phyloP scores from a whole-genome alignment of 30 jellyfish, hydroid and myxozoan species.

The Haliclystus octoradiatus region DNA sequence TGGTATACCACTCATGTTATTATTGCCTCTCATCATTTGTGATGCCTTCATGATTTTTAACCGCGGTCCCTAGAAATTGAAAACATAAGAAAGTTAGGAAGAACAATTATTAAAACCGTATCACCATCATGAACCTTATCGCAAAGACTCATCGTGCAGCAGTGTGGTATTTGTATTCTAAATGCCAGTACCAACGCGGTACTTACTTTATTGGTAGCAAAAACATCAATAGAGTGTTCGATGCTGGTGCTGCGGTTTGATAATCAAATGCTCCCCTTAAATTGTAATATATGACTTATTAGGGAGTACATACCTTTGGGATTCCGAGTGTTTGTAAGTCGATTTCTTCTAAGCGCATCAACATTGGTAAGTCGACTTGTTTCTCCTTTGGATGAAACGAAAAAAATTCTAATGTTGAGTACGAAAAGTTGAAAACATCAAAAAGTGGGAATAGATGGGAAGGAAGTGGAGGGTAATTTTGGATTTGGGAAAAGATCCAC shows the following conservation, averaged over 20 bases:
- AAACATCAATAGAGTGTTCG: no score
- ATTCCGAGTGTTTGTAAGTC: constrained; percentile 67
- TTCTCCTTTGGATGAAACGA: constrained; percentile 29
- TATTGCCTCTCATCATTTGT: constrained; percentile 47
- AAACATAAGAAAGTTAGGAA: background rate
- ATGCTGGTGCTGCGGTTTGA: no score
- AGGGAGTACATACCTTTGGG: constrained; percentile 88
- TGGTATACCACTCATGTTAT: background rate
- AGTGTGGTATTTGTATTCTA: no score
- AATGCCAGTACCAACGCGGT: no score
- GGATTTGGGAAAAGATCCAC: no score
- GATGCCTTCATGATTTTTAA: constrained; percentile 84
- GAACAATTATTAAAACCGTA: background rate
- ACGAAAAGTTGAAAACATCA: background rate
- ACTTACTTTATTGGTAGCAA: no score
- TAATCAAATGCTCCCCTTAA: no score
- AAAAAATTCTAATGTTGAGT: background rate
- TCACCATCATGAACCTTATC: no score
- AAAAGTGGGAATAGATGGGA: no score
- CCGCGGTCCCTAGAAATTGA: constrained; percentile 83
- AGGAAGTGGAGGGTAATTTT: no score
- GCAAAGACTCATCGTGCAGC: no score
- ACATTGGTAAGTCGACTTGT: constrained; percentile 36
- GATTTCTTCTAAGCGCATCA: constrained; percentile 53
- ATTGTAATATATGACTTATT: no score